phyloP scores from a whole-genome alignment of 2,113 vertebrate species.

The Dicentrarchus labrax region DNA sequence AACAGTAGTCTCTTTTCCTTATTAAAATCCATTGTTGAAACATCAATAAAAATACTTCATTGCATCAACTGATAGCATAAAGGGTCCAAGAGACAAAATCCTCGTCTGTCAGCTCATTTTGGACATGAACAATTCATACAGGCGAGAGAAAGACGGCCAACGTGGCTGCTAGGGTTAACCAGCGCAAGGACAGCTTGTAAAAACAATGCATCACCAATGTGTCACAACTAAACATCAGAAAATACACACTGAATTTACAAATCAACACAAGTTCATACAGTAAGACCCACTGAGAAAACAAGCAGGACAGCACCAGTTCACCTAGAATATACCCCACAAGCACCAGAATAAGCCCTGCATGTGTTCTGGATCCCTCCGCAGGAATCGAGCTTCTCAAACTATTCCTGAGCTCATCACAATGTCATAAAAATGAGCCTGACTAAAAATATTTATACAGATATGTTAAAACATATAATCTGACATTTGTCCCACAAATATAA shows the following conservation, averaged over 20 bases:
- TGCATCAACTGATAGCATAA: slow-evolving; percentile 53
- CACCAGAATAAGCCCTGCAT: background rate
- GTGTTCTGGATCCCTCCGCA: background rate
- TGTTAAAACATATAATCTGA: slow-evolving; percentile 11
- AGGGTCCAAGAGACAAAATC: background rate
- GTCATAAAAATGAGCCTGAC: slow-evolving; percentile 3
- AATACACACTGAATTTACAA: slow-evolving; percentile 5
- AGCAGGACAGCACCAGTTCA: slow-evolving; percentile 52
- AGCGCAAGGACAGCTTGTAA: background rate
- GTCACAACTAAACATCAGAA: slow-evolving; percentile 6
- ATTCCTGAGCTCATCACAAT: background rate
- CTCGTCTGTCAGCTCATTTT: background rate
- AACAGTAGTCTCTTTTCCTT: slow-evolving; percentile 69
- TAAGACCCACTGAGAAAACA: slow-evolving; percentile 44
- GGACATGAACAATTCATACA: slow-evolving; percentile 15
- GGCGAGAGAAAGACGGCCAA: background rate
- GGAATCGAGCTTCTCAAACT: background rate
- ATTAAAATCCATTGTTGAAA: slow-evolving; percentile 68
- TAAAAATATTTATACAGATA: slow-evolving; percentile 30
- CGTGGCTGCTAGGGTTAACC: background rate
- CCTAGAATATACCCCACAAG: slow-evolving; percentile 31
- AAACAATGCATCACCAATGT: slow-evolving; percentile 24
- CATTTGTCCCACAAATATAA: slow-evolving; percentile 8
- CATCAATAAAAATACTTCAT: slow-evolving; percentile 66
- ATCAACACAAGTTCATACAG: slow-evolving; percentile 27